Percentiles rank a stretch among this genome's conserved stretches.
phyloP scores from a whole-genome alignment of 2,797 vertebrate genomes.

The Helicolenus hilgendorfi region DNA sequence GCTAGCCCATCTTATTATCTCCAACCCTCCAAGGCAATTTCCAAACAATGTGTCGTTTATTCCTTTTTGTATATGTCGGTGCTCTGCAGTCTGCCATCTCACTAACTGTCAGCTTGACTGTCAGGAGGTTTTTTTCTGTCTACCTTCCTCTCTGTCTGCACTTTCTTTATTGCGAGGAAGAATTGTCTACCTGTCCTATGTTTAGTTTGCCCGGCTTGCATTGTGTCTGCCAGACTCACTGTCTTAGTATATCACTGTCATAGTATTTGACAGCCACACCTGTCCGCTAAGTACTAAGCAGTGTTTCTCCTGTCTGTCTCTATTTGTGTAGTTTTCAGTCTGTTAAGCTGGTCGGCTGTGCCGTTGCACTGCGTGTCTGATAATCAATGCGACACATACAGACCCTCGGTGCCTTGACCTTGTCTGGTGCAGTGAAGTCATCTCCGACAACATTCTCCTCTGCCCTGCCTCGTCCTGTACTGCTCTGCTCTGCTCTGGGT shows the following conservation, averaged over 20 bases:
- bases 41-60: conserved; percentile 51
- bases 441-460: conserved; percentile 38
- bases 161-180: conserved; percentile 3
- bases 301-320: conserved; percentile 55
- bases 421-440: conserved; percentile 66
- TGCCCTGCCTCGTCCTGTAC: conserved; percentile 3
- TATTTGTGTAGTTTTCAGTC: conserved; percentile 60
- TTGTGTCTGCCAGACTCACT: conserved; percentile 64
- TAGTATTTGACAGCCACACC: conserved; percentile 76
- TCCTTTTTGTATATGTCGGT: conserved; percentile 9
- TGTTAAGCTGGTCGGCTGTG: conserved; percentile 33
- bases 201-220: conserved; percentile 62
- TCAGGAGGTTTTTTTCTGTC: conserved; percentile 4
- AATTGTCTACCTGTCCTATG: conserved; percentile 43
- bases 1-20: conserved; percentile 57
- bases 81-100: conserved; percentile 5
- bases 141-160: conserved; percentile 14
- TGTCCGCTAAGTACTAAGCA: conserved; percentile 73
- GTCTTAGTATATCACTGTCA: conserved; percentile 37
- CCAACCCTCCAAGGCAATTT: conserved; percentile 39
- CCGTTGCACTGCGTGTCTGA: conserved; percentile 40
- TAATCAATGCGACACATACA: conserved; percentile 77
- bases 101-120: conserved; percentile 21
- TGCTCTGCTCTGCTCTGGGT: conserved; percentile 5
- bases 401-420: conserved; percentile 66